Evolutionary conservation across 2,797 vertebrate genomes (phyloP).

Genomic region (Macropus fuliginosus): DNA sequence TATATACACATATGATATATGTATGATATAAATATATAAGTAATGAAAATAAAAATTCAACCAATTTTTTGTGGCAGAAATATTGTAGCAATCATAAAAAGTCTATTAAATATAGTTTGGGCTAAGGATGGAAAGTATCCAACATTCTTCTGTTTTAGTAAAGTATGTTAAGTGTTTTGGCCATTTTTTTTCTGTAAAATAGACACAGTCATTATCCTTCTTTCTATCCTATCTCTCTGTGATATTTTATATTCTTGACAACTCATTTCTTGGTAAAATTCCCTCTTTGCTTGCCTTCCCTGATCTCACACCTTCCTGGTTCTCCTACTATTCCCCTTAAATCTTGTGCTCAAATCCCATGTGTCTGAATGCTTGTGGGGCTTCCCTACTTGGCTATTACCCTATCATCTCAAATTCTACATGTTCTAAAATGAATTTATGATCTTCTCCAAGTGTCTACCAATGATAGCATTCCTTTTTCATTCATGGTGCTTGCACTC

Average conservation of each 20-base stretch:
- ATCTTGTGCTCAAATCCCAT: not conserved
- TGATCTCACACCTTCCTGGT: not conserved
- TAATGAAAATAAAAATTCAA: conserved; percentile 20
- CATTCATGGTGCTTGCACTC: not conserved
- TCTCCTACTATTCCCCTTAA: not conserved
- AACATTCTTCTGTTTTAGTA: conserved; percentile 23
- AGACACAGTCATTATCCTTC: too few species aligned
- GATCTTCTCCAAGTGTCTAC: not conserved
- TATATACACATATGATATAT: not conserved
- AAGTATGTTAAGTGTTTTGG: not conserved
- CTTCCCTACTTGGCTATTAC: not conserved
- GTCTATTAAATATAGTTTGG: conserved; percentile 5
- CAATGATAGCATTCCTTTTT: not conserved
- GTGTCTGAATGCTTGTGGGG: not conserved
- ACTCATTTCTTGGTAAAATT: too few species aligned
- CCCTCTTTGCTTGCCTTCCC: not conserved
- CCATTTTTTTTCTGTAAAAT: too few species aligned
- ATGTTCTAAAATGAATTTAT: not conserved
- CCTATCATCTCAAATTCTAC: not conserved
- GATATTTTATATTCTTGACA: too few species aligned
- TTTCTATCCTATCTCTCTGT: too few species aligned
- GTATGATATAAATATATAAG: not conserved
- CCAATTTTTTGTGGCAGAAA: conserved; percentile 21
- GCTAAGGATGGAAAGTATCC: not conserved
- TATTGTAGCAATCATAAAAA: not conserved